Evolutionary conservation across 2,113 vertebrate genomes (phyloP).

Genomic region (Eonycteris spelaea): DNA sequence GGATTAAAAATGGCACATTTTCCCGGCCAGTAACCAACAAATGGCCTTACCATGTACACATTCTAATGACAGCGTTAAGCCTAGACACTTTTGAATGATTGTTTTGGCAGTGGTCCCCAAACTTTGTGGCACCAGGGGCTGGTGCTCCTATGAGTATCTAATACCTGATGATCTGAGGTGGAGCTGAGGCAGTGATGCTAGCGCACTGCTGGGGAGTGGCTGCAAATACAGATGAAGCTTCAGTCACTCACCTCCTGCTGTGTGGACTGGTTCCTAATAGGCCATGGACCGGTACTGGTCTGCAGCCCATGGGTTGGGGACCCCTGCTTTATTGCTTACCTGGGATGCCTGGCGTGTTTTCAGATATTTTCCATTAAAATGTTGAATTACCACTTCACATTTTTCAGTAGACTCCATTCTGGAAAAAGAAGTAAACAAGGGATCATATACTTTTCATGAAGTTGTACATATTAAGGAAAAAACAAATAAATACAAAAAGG

Average conservation of each 20-base stretch:
- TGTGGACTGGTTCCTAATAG: too few relatives aligned
- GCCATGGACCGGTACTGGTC: too few relatives aligned
- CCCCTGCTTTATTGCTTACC: constrained; percentile 78
- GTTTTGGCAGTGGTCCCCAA: too few relatives aligned
- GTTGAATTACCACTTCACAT: constrained; percentile 92
- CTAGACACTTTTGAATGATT: neutral
- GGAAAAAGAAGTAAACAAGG: constrained; percentile 60
- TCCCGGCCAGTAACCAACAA: neutral
- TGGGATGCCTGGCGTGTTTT: constrained; percentile 90
- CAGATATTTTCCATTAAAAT: constrained; percentile 92
- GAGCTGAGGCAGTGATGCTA: too few relatives aligned
- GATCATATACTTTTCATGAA: neutral
- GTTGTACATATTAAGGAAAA: neutral
- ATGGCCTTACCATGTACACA: neutral
- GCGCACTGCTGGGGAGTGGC: too few relatives aligned
- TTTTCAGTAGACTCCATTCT: constrained; percentile 93
- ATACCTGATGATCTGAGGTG: too few relatives aligned
- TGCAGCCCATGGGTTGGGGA: too few relatives aligned
- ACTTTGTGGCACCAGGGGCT: too few relatives aligned
- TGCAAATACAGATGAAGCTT: too few relatives aligned
- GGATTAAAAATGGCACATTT: neutral
- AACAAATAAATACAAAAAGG: neutral
- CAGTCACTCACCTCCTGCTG: too few relatives aligned
- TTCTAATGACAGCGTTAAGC: neutral
- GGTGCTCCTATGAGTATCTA: too few relatives aligned